Conservation (phyloP, 2,113 vertebrate genomes). For the Antigone vipio region DNA sequence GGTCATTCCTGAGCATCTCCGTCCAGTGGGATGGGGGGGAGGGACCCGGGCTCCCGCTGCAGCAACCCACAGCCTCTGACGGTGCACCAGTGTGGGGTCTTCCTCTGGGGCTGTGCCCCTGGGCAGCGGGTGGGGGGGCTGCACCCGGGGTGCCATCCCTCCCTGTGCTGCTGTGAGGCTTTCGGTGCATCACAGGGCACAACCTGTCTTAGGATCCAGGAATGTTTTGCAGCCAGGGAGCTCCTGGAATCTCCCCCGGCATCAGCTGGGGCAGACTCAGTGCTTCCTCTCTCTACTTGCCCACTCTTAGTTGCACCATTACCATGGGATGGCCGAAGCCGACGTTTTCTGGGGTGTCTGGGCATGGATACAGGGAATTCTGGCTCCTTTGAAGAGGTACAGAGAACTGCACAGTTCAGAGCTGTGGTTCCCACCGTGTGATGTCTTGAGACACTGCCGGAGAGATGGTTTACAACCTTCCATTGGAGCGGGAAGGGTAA, state of each 20-base stretch:
- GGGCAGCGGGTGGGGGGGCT: fast-evolving
- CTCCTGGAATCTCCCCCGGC: not conserved
- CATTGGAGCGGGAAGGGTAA: not conserved
- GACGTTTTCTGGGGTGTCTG: not conserved
- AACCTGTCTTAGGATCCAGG: not conserved
- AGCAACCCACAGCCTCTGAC: not conserved
- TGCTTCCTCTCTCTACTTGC: not conserved
- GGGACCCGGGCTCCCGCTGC: not conserved
- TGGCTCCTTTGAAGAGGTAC: not conserved
- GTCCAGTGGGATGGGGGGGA: fast-evolving
- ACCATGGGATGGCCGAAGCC: not conserved
- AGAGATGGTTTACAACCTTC: not conserved
- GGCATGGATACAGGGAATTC: not conserved
- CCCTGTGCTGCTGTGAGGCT: not conserved
- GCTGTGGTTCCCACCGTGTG: not conserved
- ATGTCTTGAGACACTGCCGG: not conserved
- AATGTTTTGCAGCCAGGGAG: not conserved
- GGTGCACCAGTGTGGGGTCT: not conserved
- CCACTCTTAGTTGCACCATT: not conserved
- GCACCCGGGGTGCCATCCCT: not conserved
- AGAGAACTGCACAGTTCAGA: not conserved
- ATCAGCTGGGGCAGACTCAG: not conserved
- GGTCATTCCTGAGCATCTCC: not conserved
- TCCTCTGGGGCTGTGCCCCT: fast-evolving
- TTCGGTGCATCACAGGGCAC: not conserved